Conservation (phyloP, 2,113 vertebrate species). For the Oryzias melastigma region DNA sequence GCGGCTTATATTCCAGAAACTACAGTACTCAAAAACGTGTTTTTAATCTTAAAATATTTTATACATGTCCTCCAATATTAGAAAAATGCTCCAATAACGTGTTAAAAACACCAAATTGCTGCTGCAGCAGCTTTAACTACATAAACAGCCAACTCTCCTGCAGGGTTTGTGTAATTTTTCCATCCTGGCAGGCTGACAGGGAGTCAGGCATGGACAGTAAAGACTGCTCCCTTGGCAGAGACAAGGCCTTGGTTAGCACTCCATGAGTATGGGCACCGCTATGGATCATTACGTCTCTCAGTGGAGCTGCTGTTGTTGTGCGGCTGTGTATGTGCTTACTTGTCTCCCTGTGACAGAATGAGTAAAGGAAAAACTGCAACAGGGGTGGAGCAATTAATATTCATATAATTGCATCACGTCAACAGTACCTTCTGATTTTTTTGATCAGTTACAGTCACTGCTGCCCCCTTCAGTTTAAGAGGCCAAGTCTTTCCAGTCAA, state of each 20-base stretch:
- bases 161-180: conserved; percentile 32
- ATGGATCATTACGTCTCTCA: conserved; percentile 77
- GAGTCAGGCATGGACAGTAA: conserved; percentile 69
- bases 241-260: conserved; percentile 54
- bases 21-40: too few species aligned
- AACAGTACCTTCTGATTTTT: conserved; percentile 36
- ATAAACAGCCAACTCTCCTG: conserved; percentile 31
- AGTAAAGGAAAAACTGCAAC: conserved; percentile 36
- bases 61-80: too few species aligned
- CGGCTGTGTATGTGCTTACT: conserved; percentile 13
- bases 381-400: conserved; percentile 57
- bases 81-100: too few species aligned
- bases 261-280: conserved; percentile 72
- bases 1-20: too few species aligned
- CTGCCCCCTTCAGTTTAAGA: conserved; percentile 51
- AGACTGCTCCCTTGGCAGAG: conserved; percentile 63
- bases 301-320: conserved; percentile 35
- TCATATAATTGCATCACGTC: conserved; percentile 45
- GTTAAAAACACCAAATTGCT: background rate
- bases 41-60: too few species aligned
- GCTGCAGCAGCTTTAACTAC: conserved; percentile 19
- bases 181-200: conserved; percentile 44
- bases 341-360: conserved; percentile 41
- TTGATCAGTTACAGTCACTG: conserved; percentile 49
- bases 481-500: too few species aligned